phyloP scores from a whole-genome alignment of 1,140 invertebrate genomes.

The Microplitis mediator region DNA sequence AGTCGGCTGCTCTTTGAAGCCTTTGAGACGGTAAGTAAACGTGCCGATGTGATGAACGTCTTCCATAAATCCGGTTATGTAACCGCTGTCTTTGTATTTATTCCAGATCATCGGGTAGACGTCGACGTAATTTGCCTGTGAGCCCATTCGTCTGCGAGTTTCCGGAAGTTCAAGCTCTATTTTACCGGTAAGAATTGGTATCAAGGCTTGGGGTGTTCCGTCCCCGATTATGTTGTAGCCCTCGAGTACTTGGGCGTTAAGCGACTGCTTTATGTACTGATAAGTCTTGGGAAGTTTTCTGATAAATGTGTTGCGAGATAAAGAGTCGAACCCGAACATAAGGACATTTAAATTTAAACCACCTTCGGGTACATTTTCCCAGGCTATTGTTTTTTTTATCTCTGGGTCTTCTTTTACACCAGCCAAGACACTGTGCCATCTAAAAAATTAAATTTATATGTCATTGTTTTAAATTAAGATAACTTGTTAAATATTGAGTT shows the following conservation, averaged over 20 bases:
- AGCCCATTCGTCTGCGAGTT: slow-evolving; percentile 75
- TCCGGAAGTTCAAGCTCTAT: slow-evolving; percentile 89
- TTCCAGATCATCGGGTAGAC: slow-evolving; percentile 85
- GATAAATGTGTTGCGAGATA: slow-evolving; percentile 86
- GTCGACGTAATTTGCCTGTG: slow-evolving; percentile 73
- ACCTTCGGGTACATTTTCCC: slow-evolving; percentile 62
- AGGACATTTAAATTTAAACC: slow-evolving; percentile 75
- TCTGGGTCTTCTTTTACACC: slow-evolving; percentile 63
- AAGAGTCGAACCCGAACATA: slow-evolving; percentile 90
- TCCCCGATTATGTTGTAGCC: slow-evolving; percentile 94
- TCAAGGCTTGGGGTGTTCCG: slow-evolving; percentile 90
- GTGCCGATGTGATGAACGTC: slow-evolving; percentile 84
- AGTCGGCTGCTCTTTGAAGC: slow-evolving; percentile 83
- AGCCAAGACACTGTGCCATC: slow-evolving; percentile 67
- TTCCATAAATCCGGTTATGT: slow-evolving; percentile 82
- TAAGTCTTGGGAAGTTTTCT: slow-evolving; percentile 84
- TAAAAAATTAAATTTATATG: slow-evolving; percentile 44
- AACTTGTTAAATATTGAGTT: neutral
- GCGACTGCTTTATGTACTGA: slow-evolving; percentile 71
- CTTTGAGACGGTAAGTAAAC: slow-evolving; percentile 89
- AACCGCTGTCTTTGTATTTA: slow-evolving; percentile 73
- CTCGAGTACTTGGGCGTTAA: slow-evolving; percentile 75
- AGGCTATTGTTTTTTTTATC: slow-evolving; percentile 56
- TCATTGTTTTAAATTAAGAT: slow-evolving; percentile 29
- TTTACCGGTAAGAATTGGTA: slow-evolving; percentile 88